phyloP scores from a whole-genome alignment of 2,113 vertebrate species.

The Brachypteracias leptosomus region DNA sequence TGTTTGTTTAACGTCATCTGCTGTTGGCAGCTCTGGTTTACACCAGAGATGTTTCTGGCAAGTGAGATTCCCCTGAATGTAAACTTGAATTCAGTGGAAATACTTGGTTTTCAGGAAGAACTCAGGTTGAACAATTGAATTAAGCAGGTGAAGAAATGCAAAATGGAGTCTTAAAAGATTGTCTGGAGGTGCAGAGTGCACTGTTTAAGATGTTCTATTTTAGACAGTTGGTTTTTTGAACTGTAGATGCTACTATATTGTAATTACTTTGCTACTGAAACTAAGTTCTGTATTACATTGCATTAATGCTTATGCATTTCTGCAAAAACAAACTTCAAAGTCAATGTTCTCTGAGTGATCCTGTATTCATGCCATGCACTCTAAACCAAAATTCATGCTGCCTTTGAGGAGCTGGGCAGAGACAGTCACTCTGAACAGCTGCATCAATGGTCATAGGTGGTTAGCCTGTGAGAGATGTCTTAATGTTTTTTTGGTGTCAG shows the following conservation, averaged over 20 bases:
- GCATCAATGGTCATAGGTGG: background rate
- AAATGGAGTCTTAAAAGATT: background rate
- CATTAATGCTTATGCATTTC: background rate
- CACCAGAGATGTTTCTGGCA: background rate
- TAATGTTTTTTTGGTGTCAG: background rate
- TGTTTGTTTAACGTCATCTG: slow-evolving; percentile 7
- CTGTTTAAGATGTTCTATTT: background rate
- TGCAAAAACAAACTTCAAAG: background rate
- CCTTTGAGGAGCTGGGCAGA: background rate
- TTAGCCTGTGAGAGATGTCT: background rate
- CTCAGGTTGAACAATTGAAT: background rate
- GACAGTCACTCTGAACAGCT: background rate
- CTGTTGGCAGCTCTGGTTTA: background rate
- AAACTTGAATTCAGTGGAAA: background rate
- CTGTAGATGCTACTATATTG: background rate
- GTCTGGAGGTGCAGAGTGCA: background rate
- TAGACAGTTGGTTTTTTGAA: background rate
- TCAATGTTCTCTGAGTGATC: background rate
- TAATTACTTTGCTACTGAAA: background rate
- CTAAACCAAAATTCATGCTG: background rate
- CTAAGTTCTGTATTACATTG: background rate
- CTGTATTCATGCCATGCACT: background rate
- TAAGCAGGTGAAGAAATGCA: background rate
- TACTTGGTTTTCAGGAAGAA: background rate
- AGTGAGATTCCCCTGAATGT: background rate